Percentiles rank a stretch among this genome's conserved stretches.
These are phyloP conservation scores for Ligdia adustata DNA, from an alignment of 2,888 invertebrate genomes.

Conservation along the genomic window DNA sequence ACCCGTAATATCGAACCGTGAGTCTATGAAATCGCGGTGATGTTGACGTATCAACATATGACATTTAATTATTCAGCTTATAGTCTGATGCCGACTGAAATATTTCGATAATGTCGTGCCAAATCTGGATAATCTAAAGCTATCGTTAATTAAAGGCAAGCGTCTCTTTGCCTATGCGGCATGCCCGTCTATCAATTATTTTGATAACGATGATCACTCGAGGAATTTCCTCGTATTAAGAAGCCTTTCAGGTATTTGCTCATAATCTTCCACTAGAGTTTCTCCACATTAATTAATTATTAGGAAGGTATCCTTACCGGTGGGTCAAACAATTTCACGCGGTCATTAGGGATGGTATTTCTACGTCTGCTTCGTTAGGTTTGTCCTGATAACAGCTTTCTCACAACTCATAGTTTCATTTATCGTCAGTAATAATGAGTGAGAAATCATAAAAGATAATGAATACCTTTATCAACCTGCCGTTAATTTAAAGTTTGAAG, in stretches of 20 bases:
- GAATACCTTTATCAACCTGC: neutral
- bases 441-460: neutral
- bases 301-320: conserved; percentile 34
- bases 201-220: conserved; percentile 42
- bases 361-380: conserved; percentile 7
- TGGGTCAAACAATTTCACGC: conserved; percentile 26
- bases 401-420: conserved; percentile 1
- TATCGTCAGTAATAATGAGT: neutral
- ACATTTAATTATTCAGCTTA: conserved; percentile 56
- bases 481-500: neutral
- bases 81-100: conserved; percentile 45
- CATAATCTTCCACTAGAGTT: conserved; percentile 43
- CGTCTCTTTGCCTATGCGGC: conserved; percentile 35
- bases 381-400: conserved; percentile 1
- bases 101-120: conserved; percentile 50
- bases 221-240: conserved; percentile 25
- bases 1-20: conserved; percentile 17
- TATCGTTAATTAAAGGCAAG: conserved; percentile 44
- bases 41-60: conserved; percentile 50
- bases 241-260: conserved; percentile 35
- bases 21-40: conserved; percentile 35
- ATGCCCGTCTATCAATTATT: conserved; percentile 39
- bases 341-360: conserved; percentile 27
- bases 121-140: conserved; percentile 41
- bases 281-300: conserved; percentile 41